A percentile compares a stretch with the other conserved stretches of the same genome.
These are phyloP conservation scores for Lycaena phlaeas DNA, from an alignment of 2,888 invertebrate species.

Conservation along the genomic window DNA sequence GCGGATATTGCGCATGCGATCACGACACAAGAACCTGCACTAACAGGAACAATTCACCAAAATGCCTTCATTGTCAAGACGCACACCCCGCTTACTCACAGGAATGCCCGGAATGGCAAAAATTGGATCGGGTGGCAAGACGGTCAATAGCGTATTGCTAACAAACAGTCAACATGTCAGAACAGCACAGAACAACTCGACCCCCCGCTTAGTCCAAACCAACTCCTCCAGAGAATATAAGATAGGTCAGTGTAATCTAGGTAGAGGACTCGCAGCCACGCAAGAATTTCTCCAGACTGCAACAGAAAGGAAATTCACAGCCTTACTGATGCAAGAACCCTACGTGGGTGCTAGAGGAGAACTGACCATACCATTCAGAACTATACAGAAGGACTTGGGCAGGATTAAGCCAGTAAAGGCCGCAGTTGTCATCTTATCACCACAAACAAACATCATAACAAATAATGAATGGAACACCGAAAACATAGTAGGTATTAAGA, in stretches of 20 bases:
- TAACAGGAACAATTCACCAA: background rate
- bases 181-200: too few species aligned
- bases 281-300: conserved; percentile 20
- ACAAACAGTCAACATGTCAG: conserved; percentile 1
- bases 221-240: background rate
- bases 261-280: conserved; percentile 20
- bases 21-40: background rate
- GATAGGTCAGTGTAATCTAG: conserved; percentile 22
- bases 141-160: conserved; percentile 13
- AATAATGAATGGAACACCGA: background rate
- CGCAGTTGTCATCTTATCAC: conserved; percentile 9
- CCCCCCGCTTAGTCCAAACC: background rate
- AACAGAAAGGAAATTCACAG: background rate
- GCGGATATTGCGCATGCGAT: conserved; percentile 23
- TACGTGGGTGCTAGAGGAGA: conserved; percentile 21
- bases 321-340: conserved; percentile 26
- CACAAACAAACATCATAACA: background rate
- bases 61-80: conserved; percentile 14
- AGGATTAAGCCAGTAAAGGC: conserved; percentile 8
- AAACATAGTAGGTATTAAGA: background rate
- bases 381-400: conserved; percentile 2
- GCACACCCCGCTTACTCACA: conserved; percentile 13
- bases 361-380: background rate
- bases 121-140: conserved; percentile 23
- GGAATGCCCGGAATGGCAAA: conserved; percentile 14